Base-by-base conservation (phyloP, 2,113 vertebrate species). In the Oriolus oriolus region DNA sequence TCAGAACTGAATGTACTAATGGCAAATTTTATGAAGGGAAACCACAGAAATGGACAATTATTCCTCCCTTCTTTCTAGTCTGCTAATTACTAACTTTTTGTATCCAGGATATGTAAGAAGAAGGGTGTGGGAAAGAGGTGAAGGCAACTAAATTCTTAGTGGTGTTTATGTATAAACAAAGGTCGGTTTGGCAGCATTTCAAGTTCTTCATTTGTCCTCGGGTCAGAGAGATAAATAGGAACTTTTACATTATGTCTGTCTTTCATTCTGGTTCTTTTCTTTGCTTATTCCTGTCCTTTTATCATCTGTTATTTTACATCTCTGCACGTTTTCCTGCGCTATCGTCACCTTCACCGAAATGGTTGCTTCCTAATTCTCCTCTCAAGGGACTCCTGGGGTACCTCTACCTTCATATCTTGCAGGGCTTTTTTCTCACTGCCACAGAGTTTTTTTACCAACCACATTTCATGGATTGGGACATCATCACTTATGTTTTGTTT, bases 191-290 rank as follows among this genome's bases (percentile, higher is more conserved):
- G 70, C 89, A 95, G 56, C 24, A n/a, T 45, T 95, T 94, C 84
- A 96, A 70, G 85, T 87, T 91, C 82, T 88, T 95, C 26, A 44
- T 76, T 85, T 85, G 54, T 91, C 95, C 76, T 96, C 59, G 68
- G 63, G 69, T 83, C 78, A 77, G 44, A 70, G 53, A 92, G 56
- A 75, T 42, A 88, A 93, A 90, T 59, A 54, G 45, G 21, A 85
- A n/a, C 26, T 94, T 90, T 54, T 91, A 60, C 24, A 56, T 70
- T 52, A 54, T 83, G 10, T 68, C 35, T 64, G 9, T 77, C 68
- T 93, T 83, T 65, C 66, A 64, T 84, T 83, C 41, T 47, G 19
- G 47, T 77, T 94, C 13, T 87, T 93, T 66, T 53, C 35, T 85
- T 91, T 77, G 59, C 68, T 94, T 85, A 61, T 41, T 87, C 24